Base-by-base conservation (phyloP, 2,113 vertebrate genomes). In the Microcebus jonahi region DNA sequence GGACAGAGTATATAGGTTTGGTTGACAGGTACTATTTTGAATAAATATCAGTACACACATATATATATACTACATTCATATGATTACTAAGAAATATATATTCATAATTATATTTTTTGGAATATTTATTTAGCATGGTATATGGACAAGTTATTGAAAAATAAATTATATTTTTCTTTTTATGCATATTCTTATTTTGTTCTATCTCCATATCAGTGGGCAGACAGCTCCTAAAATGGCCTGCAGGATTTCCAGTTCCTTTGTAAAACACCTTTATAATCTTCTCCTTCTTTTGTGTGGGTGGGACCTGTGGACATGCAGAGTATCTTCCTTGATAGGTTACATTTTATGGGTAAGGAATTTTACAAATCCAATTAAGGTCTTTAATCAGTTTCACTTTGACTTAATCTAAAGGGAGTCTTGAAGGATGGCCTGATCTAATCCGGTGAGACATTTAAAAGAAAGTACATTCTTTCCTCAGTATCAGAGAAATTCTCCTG, bases 401-500 rank as follows among this genome's bases (percentile, higher is more conserved):
- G 18, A 81, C 61, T 68, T 76, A 86, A 86, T 90, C 13, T 63
- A 45, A 61, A 59, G n/a, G 0, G 27, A 23, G 29, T 29, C 20
- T 55, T 36, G 20, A 11, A 20, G 21, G 4, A 1, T 59, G 17
- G 6, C 2, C n/a, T 81, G 15, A 75, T 65, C 42, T 53, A 70
- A 50, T 67, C 20, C 17, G 34, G 3, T 80, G 31, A 96, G 61
- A 34, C 9, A 59, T 50, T 67, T 50, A 10, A 21, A 94, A 68
- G 4, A 34, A 0, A 3, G 1, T 4, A 55, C 45, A 31, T 13
- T 53, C 3, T 25, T 90, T 50, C 36, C 31, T 48, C 12, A 25
- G 17, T 8, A 57, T n/a, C 13, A 65, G 45, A 82, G 11, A 50
- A 63, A 75, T 34, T 61, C n/a, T 70, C 1, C 29, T 67, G 23